phyloP scores from a whole-genome alignment of 2,113 vertebrate species.

The Strix uralensis region DNA sequence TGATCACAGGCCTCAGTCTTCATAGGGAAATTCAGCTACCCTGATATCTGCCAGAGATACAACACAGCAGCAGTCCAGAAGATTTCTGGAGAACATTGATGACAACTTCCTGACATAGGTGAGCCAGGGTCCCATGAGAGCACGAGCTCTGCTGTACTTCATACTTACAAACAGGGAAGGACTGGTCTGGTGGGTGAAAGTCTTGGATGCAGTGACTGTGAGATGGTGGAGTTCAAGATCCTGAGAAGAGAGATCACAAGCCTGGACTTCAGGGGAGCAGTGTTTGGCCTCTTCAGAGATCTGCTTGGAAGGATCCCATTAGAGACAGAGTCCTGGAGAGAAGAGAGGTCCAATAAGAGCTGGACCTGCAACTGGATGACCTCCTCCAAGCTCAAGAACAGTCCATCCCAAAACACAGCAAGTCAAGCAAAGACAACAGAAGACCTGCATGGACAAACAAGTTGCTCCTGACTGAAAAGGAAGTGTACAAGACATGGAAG shows the following conservation, averaged over 20 bases:
- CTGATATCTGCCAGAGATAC: neutral
- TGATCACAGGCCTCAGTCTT: neutral
- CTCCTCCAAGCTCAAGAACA: neutral
- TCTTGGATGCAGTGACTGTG: neutral
- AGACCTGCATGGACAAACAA: accelerated
- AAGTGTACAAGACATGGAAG: neutral
- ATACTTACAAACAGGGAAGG: neutral
- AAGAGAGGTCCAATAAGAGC: neutral
- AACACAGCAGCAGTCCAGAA: neutral
- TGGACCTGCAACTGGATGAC: neutral
- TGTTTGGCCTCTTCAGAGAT: neutral
- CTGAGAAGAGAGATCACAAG: neutral
- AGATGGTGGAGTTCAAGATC: neutral
- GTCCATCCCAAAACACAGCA: neutral
- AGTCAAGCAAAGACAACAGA: neutral
- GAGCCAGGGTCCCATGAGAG: accelerated
- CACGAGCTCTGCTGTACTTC: neutral
- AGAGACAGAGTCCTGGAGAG: neutral
- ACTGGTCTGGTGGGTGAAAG: neutral
- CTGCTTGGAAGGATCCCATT: neutral
- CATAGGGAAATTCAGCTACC: neutral
- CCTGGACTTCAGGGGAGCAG: neutral
- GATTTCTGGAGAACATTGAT: neutral
- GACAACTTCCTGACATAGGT: neutral
- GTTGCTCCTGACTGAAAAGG: neutral